Conservation (phyloP, 1,140 invertebrate species). For the Wiebesia pumilae region DNA sequence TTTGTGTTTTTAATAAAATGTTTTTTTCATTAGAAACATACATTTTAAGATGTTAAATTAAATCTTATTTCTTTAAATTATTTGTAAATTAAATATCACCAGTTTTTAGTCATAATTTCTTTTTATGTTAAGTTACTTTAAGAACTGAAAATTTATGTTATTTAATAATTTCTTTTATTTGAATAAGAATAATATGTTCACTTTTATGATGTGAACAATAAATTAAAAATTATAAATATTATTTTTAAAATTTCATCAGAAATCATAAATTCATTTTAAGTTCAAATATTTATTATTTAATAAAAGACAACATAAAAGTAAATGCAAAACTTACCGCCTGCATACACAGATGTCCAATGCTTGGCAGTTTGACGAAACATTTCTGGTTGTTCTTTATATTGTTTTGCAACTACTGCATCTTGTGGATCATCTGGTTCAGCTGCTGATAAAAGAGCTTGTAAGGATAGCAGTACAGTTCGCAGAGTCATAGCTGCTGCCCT, state of each 20-base stretch:
- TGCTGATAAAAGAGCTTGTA: slow-evolving; percentile 93
- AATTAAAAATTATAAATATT: background rate
- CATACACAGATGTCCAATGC: slow-evolving; percentile 97
- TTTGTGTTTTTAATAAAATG: too few species aligned
- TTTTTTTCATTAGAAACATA: too few species aligned
- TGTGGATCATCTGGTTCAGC: slow-evolving; percentile 98
- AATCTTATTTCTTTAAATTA: background rate
- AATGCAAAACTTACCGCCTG: slow-evolving; percentile 79
- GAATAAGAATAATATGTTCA: background rate
- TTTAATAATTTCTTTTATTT: background rate
- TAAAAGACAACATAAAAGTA: background rate
- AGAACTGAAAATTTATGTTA: background rate
- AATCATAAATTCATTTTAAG: too few species aligned
- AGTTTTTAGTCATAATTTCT: too few species aligned
- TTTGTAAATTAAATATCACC: too few species aligned
- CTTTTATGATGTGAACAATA: too few species aligned
- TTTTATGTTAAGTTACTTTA: too few species aligned
- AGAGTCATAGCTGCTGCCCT: slow-evolving; percentile 99
- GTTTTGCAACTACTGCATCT: slow-evolving; percentile 97
- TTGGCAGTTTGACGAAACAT: slow-evolving; percentile 92
- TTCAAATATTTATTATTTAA: background rate
- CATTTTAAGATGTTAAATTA: background rate
- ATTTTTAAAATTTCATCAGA: too few species aligned
- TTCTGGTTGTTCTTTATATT: slow-evolving; percentile 92
- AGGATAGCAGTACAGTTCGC: slow-evolving; percentile 93